These are phyloP conservation scores for Danio aesculapii DNA, from an alignment of 2,797 vertebrate genomes.

Conservation along the genomic window DNA sequence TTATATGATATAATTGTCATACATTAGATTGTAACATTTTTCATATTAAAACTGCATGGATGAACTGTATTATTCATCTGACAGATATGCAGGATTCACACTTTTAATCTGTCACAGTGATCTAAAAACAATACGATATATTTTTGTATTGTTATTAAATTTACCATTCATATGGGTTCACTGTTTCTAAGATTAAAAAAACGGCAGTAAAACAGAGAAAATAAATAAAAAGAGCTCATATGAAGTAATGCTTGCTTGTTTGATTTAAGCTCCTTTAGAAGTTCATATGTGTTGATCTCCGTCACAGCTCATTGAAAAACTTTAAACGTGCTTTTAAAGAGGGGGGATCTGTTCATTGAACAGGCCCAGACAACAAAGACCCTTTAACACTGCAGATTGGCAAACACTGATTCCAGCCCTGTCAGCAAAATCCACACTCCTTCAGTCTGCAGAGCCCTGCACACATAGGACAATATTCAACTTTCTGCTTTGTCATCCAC, in stretches of 20 bases:
- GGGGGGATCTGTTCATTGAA: slow-evolving; percentile 20
- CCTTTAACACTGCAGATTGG: slow-evolving; percentile 13
- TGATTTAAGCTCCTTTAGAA: slow-evolving; percentile 21
- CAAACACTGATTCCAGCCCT: slow-evolving; percentile 19
- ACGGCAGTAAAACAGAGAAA: background rate
- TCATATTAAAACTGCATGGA: too few species aligned
- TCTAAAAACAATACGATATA: too few species aligned
- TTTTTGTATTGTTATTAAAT: background rate
- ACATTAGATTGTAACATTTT: too few species aligned
- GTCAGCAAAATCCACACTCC: slow-evolving; percentile 38
- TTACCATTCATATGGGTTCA: background rate
- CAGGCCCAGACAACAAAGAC: slow-evolving; percentile 30
- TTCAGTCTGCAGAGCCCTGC: background rate
- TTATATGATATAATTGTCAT: too few species aligned
- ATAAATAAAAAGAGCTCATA: background rate
- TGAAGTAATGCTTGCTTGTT: slow-evolving; percentile 12
- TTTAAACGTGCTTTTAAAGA: slow-evolving; percentile 16
- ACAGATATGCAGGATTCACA: too few species aligned
- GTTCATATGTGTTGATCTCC: slow-evolving; percentile 22
- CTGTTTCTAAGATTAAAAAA: background rate
- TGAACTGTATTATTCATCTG: too few species aligned
- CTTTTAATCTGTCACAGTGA: too few species aligned
- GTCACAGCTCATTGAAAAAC: slow-evolving; percentile 26
- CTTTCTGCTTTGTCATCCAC: too few species aligned
- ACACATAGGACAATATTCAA: background rate